Conservation (phyloP, 1,140 invertebrate genomes). For the Diorhabda elongata region DNA sequence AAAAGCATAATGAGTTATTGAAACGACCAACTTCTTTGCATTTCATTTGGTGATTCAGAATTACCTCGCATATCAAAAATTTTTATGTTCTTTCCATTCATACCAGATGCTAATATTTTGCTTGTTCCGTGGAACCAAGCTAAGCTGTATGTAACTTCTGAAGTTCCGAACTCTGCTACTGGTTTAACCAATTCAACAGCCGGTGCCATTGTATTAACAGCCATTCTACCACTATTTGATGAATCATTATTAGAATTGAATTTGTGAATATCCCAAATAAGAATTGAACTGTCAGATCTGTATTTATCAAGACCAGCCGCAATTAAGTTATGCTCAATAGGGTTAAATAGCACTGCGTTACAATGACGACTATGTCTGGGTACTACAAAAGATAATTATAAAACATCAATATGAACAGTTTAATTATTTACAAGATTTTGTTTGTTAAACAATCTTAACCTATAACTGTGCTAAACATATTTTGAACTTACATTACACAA, state of each 20-base stretch:
- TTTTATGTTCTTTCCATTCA: constrained; percentile 85
- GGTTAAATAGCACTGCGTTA: constrained; percentile 85
- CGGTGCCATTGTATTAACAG: constrained; percentile 27
- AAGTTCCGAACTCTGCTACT: constrained; percentile 64
- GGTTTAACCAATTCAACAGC: constrained; percentile 52
- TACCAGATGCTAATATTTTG: constrained; percentile 74
- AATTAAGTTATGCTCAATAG: constrained; percentile 75
- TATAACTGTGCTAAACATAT: too few relatives aligned
- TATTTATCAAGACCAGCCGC: constrained; percentile 84
- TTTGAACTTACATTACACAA: too few relatives aligned
- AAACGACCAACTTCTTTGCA: neutral
- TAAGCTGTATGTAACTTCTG: constrained; percentile 79
- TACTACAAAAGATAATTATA: constrained; percentile 51
- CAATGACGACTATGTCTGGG: constrained; percentile 78
- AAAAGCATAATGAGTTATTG: constrained; percentile 26
- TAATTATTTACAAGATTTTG: too few relatives aligned
- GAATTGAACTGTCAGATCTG: constrained; percentile 73
- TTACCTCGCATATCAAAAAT: constrained; percentile 89
- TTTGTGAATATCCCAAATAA: constrained; percentile 74
- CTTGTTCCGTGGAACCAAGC: constrained; percentile 76
- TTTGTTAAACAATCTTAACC: too few relatives aligned
- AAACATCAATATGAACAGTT: neutral
- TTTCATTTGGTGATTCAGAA: constrained; percentile 9
- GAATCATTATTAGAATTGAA: constrained; percentile 47
- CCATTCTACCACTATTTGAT: constrained; percentile 21